A percentile compares a stretch with the other conserved stretches of the same genome.
phyloP scores from a whole-genome alignment of 2,888 invertebrate species.

The Corbicula japonica region DNA sequence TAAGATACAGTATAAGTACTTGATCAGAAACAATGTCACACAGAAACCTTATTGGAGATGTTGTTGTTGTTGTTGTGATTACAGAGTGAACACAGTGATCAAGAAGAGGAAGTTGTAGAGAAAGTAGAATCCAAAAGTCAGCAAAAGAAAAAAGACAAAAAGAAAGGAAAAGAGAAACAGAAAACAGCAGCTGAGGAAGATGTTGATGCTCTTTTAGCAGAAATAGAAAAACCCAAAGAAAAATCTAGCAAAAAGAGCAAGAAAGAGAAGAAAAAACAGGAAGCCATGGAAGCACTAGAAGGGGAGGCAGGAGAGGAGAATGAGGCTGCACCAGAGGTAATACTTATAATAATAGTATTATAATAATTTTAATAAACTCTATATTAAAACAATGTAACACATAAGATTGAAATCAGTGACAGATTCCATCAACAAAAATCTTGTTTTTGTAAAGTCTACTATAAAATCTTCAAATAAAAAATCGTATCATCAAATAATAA shows the following conservation, averaged over 20 bases:
- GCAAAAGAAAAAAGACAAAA: constrained; percentile 73
- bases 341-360: too few species aligned
- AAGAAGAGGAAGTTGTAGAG: constrained; percentile 55
- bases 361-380: too few species aligned
- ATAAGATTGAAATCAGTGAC: too few species aligned
- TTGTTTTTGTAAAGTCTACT: too few species aligned
- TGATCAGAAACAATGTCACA: too few species aligned
- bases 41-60: too few species aligned
- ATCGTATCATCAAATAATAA: too few species aligned
- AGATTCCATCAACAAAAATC: too few species aligned
- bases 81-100: constrained; percentile 55
- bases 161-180: constrained; percentile 78
- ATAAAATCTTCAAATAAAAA: too few species aligned
- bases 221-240: constrained; percentile 80
- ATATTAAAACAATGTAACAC: too few species aligned
- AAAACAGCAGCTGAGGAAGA: constrained; percentile 82
- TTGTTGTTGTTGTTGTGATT: too few species aligned
- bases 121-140: constrained; percentile 58
- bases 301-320: constrained; percentile 47
- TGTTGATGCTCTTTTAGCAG: constrained; percentile 84
- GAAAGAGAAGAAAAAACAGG: constrained; percentile 70
- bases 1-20: too few species aligned
- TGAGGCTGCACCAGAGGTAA: constrained; percentile 13
- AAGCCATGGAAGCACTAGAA: constrained; percentile 49
- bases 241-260: constrained; percentile 74